These are phyloP conservation scores for Ferdinandea cuprea DNA, from an alignment of 2,888 invertebrate species.

Conservation along the genomic window DNA sequence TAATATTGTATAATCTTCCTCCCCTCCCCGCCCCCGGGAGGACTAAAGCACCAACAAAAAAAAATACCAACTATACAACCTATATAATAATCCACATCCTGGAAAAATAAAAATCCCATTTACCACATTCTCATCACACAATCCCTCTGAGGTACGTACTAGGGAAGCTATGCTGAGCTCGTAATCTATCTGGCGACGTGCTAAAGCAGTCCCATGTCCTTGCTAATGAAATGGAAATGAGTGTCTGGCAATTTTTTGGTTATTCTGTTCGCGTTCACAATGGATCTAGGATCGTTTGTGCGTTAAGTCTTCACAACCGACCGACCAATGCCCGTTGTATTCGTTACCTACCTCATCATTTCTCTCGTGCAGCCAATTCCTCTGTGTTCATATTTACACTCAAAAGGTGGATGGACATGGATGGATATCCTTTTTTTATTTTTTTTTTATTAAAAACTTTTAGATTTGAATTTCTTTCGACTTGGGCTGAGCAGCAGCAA, in stretches of 20 bases:
- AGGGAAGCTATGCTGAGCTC: constrained; percentile 50
- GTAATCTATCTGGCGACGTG: constrained; percentile 74
- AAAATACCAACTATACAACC: constrained; percentile 28
- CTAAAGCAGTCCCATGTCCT: constrained; percentile 72
- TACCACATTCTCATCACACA: constrained; percentile 42
- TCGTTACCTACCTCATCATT: constrained; percentile 12
- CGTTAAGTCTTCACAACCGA: constrained; percentile 64
- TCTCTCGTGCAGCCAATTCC: constrained; percentile 8
- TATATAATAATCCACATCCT: constrained; percentile 60
- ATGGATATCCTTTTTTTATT: constrained; percentile 58
- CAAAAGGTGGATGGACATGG: constrained; percentile 58
- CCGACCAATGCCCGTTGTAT: constrained; percentile 15
- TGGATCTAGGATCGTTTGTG: constrained; percentile 70
- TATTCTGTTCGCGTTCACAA: constrained; percentile 70
- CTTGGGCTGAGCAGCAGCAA: constrained; percentile 29
- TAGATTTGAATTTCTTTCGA: constrained; percentile 70
- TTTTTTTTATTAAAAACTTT: constrained; percentile 49
- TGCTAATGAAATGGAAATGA: constrained; percentile 75
- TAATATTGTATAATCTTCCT: constrained; percentile 60
- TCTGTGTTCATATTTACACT: constrained; percentile 68
- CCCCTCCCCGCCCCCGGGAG: constrained; percentile 3
- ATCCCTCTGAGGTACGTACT: constrained; percentile 4
- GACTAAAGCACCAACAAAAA: constrained; percentile 16
- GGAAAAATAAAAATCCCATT: constrained; percentile 62
- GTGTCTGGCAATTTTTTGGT: constrained; percentile 74